Base-by-base conservation (phyloP, 2,888 invertebrate genomes). In the Diarsia brunnea region DNA sequence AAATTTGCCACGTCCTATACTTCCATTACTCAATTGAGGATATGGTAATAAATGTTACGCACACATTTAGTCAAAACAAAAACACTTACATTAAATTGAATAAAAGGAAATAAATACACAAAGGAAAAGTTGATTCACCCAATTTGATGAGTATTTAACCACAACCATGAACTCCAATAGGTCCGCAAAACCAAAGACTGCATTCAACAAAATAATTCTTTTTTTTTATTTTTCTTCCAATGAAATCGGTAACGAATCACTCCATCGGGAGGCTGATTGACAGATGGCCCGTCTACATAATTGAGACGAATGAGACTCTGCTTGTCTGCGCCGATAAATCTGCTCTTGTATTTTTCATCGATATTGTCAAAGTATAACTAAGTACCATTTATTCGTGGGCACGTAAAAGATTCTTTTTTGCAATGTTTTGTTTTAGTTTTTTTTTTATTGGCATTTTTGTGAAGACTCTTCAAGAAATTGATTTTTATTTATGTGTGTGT, bases 221-320 rank as follows among this genome's bases (percentile, higher is more conserved):
- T 75, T 82, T 75, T 77, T 82, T 86, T 87, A 84, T 88, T 90
- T 89, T 85, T 87, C 88, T 88, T 81, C 85, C 87, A 88, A 89
- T 90, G 89, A 90, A 91, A 94, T 93, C 91, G 89, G 92, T 93
- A 94, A 93, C 94, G 93, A 94, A 96, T 96, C 94, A 95, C 95
- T 93, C 96, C 94, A 87, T 82, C 88, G 95, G 95, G 96, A 94
- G 87, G 76, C 90, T 94, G 96, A 96, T 95, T 95, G 96, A 96
- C 96, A 95, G 95, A 96, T 95, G 91, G 94, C 92, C 95, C 92
- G 96, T 96, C 96, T 90, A 78, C 84, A 91, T 96, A 96, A 96
- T 96, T 96, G 96, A 96, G 96, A 96, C 90, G 94, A 93, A 96
- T 96, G 94, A 88, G 93, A 91, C 86, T 90, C 90, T 88, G 91